Conservation (phyloP, 2,113 vertebrate genomes). For the Pomatostomus ruficeps region DNA sequence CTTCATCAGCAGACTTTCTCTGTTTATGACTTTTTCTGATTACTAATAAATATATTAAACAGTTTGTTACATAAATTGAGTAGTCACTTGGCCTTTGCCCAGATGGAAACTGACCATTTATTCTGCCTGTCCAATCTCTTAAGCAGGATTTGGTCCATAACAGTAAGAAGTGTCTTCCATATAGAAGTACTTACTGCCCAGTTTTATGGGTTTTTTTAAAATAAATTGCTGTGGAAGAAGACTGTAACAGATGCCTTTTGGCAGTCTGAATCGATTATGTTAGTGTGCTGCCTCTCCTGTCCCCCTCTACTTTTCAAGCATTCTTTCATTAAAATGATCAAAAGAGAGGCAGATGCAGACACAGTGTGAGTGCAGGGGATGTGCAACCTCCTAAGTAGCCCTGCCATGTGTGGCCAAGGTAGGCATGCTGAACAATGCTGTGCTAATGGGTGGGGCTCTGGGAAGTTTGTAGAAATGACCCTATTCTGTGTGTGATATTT, state of each 20-base stretch:
- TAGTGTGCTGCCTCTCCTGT: conserved; percentile 6
- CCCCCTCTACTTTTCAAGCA: background rate
- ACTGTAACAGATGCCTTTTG: conserved; percentile 1
- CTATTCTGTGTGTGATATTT: background rate
- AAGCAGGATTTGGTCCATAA: background rate
- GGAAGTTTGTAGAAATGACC: background rate
- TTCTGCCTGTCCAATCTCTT: background rate
- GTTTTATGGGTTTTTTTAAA: background rate
- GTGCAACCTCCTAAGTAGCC: background rate
- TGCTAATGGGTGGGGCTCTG: background rate
- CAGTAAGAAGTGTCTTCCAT: background rate
- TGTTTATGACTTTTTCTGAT: background rate
- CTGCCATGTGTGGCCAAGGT: background rate
- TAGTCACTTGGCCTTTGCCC: conserved; percentile 1
- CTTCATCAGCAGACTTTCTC: conserved; percentile 21
- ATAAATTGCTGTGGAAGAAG: background rate
- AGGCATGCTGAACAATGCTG: background rate
- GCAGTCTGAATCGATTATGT: conserved; percentile 9
- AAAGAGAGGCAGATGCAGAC: conserved; percentile 40
- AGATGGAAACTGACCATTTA: background rate
- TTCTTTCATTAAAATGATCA: conserved; percentile 35
- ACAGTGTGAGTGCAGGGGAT: conserved; percentile 17
- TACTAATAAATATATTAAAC: conserved; percentile 20
- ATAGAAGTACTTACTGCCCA: background rate
- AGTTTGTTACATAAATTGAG: background rate